These are phyloP conservation scores for Trachymyrmex septentrionalis DNA, from an alignment of 1,140 invertebrate genomes.

Conservation along the genomic window DNA sequence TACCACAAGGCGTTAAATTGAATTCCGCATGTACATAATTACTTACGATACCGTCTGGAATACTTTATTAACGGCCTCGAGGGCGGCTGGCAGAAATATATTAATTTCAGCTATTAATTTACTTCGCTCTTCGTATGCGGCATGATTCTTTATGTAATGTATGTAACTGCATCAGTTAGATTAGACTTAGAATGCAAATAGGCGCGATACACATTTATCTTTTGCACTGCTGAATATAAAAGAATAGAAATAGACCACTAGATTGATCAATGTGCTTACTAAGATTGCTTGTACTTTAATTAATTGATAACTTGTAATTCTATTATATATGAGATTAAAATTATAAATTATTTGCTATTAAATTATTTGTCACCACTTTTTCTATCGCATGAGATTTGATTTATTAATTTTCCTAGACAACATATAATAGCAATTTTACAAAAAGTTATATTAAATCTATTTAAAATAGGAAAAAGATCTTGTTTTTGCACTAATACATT, in stretches of 20 bases:
- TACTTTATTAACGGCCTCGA: constrained; percentile 30
- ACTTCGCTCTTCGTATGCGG: constrained; percentile 10
- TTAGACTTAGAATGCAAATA: constrained; percentile 56
- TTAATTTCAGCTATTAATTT: constrained; percentile 66
- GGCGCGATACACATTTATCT: constrained; percentile 59
- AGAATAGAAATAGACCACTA: background rate
- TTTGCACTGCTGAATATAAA: constrained; percentile 19
- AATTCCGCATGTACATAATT: constrained; percentile 31
- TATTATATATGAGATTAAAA: constrained; percentile 37
- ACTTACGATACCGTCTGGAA: constrained; percentile 6
- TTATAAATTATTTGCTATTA: constrained; percentile 74
- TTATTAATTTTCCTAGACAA: constrained; percentile 4
- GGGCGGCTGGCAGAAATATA: constrained; percentile 31
- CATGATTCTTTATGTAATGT: background rate
- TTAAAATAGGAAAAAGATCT: background rate
- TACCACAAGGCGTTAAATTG: constrained; percentile 31
- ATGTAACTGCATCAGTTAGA: background rate
- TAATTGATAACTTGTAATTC: constrained; percentile 53
- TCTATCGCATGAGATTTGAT: background rate
- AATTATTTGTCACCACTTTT: constrained; percentile 70
- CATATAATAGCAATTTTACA: background rate
- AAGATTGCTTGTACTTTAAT: constrained; percentile 72
- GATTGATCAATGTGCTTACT: constrained; percentile 61
- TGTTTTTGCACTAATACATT: background rate
- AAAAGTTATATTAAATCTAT: background rate